Base-by-base conservation (phyloP, 1,140 invertebrate species). In the Psilanteris sp. region DNA sequence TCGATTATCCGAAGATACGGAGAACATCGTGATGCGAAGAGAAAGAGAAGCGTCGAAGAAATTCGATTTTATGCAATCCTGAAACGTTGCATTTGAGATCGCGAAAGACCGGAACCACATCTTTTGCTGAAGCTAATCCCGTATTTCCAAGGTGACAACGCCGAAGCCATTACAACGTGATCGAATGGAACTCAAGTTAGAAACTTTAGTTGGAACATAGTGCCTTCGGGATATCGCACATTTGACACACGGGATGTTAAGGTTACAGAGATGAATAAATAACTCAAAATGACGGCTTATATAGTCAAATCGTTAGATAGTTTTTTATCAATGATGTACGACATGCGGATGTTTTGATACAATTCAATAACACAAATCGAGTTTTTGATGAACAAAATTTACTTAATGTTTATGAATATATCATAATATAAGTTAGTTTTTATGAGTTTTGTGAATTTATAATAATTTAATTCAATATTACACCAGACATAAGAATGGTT, bases 71-170 rank as follows among this genome's bases (percentile, higher is more conserved):
- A 66, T 71, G 59, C 66, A 66, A 54, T 31, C 52, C 52, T 66
- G 41, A 71, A 77, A 59, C 52, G 66, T 54, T 54, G 73, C 66
- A 70, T 77, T 77, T 66, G 66, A 66, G 59, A 57, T 77, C 59
- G 73, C 52, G 59, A 77, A 71, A 66, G 59, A 71, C 57, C 52
- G 52, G 64, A 62, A 74, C 70, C 70, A 46, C 71, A 75, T 71
- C 67, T 62, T 78, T 57, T 50, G 61, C 54, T 27, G 62, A 52
- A 71, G 50, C 78, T 77, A 71, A 81, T 80, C 78, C 48, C 66
- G 74, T 80, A 80, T 77, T 78, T 83, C 77, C 64, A 66, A 80
- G 57, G 70, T 77, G 78, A 78, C 74, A 81, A 67, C 57, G 50
- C 32, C 66, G 78, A 79, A 81, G 74, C 70, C 77, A 76, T 78